Conservation (phyloP, 2,113 vertebrate genomes). For the Mirza zaza region DNA sequence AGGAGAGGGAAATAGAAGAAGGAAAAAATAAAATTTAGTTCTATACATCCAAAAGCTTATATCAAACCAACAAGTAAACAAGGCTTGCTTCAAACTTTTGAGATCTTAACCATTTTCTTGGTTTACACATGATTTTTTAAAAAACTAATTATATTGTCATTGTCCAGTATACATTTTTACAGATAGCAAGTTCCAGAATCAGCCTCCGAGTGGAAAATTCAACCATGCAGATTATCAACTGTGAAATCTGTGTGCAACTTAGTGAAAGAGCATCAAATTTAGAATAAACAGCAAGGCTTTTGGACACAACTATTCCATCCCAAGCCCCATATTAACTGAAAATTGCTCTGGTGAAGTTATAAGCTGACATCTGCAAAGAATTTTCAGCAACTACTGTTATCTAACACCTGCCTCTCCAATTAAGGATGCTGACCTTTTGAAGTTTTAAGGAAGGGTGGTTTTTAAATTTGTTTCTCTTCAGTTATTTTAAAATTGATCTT, state of each 20-base stretch:
- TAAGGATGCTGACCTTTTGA: constrained; percentile 66
- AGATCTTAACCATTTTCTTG: neutral
- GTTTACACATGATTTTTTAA: constrained; percentile 34
- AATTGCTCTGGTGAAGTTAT: constrained; percentile 66
- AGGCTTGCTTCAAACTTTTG: neutral
- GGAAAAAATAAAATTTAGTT: neutral
- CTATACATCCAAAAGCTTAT: neutral
- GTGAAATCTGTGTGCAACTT: constrained; percentile 67
- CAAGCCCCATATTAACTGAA: constrained; percentile 73
- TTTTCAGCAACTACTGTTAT: constrained; percentile 66
- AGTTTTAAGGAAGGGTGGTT: constrained; percentile 66
- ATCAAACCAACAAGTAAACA: neutral
- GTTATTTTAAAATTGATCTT: constrained; percentile 69
- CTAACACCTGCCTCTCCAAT: constrained; percentile 75
- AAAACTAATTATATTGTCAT: constrained; percentile 62
- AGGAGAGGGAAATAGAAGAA: neutral
- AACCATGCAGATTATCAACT: constrained; percentile 67
- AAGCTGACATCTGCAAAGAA: constrained; percentile 72
- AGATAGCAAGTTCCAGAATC: constrained; percentile 52
- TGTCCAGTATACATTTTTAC: constrained; percentile 27
- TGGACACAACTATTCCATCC: constrained; percentile 50
- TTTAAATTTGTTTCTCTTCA: constrained; percentile 62
- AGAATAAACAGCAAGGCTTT: constrained; percentile 54
- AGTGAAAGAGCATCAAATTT: constrained; percentile 64
- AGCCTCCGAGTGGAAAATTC: constrained; percentile 72